Percentiles rank a stretch among this genome's conserved stretches.
phyloP scores from a whole-genome alignment of 2,797 vertebrate genomes.

The Pitangus sulphuratus region DNA sequence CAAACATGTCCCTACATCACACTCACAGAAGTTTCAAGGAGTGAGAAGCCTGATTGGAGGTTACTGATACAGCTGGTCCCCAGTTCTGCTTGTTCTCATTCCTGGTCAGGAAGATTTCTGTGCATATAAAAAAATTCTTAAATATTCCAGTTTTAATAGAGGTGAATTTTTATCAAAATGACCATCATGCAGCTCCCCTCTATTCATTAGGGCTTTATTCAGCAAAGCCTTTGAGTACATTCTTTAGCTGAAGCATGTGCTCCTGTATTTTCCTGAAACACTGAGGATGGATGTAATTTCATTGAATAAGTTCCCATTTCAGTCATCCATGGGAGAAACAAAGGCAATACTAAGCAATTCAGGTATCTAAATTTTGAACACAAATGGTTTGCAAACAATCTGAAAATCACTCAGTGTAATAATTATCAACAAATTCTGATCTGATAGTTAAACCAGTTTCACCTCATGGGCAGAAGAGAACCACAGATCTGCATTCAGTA shows the following conservation, averaged over 20 bases:
- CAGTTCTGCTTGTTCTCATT: background rate
- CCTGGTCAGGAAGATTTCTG: background rate
- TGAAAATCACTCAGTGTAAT: background rate
- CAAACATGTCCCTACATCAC: fast-evolving
- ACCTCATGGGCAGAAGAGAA: background rate
- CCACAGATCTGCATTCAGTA: background rate
- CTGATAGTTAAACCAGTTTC: background rate
- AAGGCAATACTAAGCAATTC: background rate
- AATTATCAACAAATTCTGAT: background rate
- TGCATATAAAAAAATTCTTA: background rate
- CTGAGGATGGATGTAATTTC: background rate
- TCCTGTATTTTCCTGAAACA: background rate
- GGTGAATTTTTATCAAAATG: background rate
- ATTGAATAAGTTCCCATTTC: background rate
- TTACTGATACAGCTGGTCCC: background rate
- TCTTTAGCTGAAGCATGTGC: background rate
- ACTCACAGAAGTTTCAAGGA: background rate
- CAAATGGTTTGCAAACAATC: background rate
- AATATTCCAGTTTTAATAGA: background rate
- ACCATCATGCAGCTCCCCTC: background rate
- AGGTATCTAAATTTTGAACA: background rate
- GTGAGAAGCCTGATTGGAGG: background rate
- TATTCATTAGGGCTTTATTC: background rate
- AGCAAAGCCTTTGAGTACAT: background rate
- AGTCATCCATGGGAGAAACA: background rate